Percentiles rank a stretch among this genome's conserved stretches.
Conservation (phyloP, 2,113 vertebrate species). For the Plecotus auritus region DNA sequence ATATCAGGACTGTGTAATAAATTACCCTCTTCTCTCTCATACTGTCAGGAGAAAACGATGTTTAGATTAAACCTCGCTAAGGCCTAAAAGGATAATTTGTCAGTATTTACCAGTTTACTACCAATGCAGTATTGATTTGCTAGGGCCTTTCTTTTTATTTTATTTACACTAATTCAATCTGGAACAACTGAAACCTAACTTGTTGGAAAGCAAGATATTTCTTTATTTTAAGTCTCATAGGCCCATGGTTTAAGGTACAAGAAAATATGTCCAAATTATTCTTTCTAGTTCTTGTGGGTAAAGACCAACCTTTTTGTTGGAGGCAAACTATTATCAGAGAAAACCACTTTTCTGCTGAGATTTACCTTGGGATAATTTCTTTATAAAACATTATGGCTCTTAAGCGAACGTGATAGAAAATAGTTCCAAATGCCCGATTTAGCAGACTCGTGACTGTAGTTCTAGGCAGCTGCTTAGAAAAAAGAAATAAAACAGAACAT, state of each 20-base stretch:
- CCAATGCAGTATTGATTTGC: conserved; percentile 67
- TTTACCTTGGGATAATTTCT: conserved; percentile 40
- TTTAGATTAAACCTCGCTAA: conserved; percentile 77
- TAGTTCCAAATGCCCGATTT: conserved; percentile 51
- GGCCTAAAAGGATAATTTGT: conserved; percentile 75
- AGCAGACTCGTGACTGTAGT: conserved; percentile 36
- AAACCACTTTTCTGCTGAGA: conserved; percentile 44
- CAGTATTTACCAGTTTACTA: conserved; percentile 77
- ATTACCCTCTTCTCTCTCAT: conserved; percentile 68
- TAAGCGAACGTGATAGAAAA: neutral
- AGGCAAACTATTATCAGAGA: conserved; percentile 29
- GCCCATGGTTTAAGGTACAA: neutral
- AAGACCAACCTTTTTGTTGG: neutral
- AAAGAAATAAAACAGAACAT: conserved; percentile 36
- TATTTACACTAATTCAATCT: conserved; percentile 70
- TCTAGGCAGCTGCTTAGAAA: conserved; percentile 58
- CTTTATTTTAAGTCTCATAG: conserved; percentile 55
- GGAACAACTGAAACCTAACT: conserved; percentile 66
- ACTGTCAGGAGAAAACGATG: conserved; percentile 70
- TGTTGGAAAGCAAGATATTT: conserved; percentile 44
- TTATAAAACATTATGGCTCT: conserved; percentile 40
- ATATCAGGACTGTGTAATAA: conserved; percentile 63
- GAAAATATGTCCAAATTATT: conserved; percentile 52
- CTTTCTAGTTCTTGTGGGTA: conserved; percentile 14
- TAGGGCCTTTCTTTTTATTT: conserved; percentile 72